Evolutionary conservation across 2,888 invertebrate genomes (phyloP).

Genomic region (Eupithecia insigniata): DNA sequence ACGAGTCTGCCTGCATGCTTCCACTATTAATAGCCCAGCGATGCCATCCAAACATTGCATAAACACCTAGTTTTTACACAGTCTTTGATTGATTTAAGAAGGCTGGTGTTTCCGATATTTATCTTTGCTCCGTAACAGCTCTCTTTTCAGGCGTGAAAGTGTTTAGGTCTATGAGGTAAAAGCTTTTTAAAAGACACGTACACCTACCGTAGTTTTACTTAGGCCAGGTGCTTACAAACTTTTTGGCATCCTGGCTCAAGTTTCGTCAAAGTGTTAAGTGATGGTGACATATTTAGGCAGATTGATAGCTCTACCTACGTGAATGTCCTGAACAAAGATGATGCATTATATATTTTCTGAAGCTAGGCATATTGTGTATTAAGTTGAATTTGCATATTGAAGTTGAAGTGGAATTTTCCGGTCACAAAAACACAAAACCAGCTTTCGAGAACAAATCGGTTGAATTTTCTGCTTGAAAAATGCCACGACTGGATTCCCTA

Average conservation of each 20-base stretch:
- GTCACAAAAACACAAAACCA: background rate
- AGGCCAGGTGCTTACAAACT: background rate
- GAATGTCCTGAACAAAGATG: background rate
- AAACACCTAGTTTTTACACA: constrained; percentile 3
- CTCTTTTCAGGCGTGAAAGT: background rate
- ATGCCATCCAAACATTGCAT: constrained; percentile 30
- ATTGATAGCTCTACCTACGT: background rate
- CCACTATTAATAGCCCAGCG: constrained; percentile 40
- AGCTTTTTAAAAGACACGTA: background rate
- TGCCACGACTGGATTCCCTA: constrained; percentile 23
- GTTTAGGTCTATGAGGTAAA: background rate
- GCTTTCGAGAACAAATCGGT: background rate
- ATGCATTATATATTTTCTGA: background rate
- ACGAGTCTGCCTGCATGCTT: constrained; percentile 35
- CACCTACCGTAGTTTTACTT: background rate
- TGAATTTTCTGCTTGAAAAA: constrained; percentile 22
- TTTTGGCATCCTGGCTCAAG: background rate
- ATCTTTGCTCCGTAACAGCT: background rate
- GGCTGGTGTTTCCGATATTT: constrained; percentile 2
- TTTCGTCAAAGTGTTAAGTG: background rate
- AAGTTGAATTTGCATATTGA: too few relatives aligned
- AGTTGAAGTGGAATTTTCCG: background rate
- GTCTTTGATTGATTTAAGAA: background rate
- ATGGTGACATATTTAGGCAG: background rate
- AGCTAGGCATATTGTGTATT: background rate